A percentile compares a stretch with the other conserved stretches of the same genome.
phyloP scores from a whole-genome alignment of 2,797 vertebrate genomes.

The Scarus forsteni region DNA sequence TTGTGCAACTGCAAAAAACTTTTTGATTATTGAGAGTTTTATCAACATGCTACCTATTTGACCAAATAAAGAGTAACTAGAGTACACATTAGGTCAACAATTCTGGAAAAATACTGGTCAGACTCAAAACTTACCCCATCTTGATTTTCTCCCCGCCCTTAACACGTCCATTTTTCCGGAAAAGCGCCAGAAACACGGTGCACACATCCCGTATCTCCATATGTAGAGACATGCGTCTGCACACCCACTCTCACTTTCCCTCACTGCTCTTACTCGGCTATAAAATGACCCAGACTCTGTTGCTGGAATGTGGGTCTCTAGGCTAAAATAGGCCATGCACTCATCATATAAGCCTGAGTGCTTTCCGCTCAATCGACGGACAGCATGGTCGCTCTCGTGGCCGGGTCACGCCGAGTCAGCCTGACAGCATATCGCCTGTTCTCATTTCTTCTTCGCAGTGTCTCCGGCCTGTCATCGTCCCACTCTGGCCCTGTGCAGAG shows the following conservation, averaged over 20 bases:
- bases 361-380: constrained; percentile 54
- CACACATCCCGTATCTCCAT: constrained; percentile 69
- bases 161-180: constrained; percentile 18
- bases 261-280: neutral
- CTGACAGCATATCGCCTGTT: constrained; percentile 47
- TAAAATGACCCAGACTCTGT: constrained; percentile 46
- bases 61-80: no score
- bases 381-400: constrained; percentile 35
- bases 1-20: no score
- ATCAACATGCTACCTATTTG: no score
- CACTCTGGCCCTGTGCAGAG: constrained; percentile 40
- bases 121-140: constrained; percentile 64
- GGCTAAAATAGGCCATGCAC: constrained; percentile 72
- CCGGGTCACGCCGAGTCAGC: constrained; percentile 41
- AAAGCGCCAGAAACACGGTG: constrained; percentile 51
- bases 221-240: constrained; percentile 20
- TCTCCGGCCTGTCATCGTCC: constrained; percentile 67
- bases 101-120: no score
- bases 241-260: constrained; percentile 3
- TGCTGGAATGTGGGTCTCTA: constrained; percentile 66
- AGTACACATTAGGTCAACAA: no score
- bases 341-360: constrained; percentile 73
- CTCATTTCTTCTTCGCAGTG: constrained; percentile 51
- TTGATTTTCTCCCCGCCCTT: constrained; percentile 51
- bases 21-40: no score